Conservation (phyloP, 1,140 invertebrate species). For the Drosophila willistoni region DNA sequence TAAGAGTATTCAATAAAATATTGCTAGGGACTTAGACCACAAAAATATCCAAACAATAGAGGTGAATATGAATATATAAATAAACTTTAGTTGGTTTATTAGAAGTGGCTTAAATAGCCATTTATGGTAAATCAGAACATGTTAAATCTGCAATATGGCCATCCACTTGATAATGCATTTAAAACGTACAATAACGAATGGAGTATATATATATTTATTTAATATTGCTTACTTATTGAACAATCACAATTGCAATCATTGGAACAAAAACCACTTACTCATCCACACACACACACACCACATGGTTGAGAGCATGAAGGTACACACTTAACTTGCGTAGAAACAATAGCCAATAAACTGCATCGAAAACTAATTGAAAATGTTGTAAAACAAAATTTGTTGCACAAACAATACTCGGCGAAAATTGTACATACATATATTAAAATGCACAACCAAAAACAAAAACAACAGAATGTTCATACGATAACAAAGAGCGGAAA, state of each 20-base stretch:
- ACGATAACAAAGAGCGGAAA: background rate
- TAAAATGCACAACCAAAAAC: slow-evolving; percentile 54
- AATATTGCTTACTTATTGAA: slow-evolving; percentile 52
- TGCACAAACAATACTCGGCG: slow-evolving; percentile 50
- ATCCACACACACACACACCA: slow-evolving; percentile 1
- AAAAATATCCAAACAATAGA: too few species aligned
- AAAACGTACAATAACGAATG: background rate
- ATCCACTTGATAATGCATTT: slow-evolving; percentile 22
- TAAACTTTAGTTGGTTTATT: background rate
- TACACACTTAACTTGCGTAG: slow-evolving; percentile 64
- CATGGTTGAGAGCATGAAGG: slow-evolving; percentile 27
- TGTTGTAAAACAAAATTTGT: slow-evolving; percentile 71
- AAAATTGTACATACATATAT: slow-evolving; percentile 54
- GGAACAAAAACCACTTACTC: slow-evolving; percentile 29
- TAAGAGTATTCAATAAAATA: too few species aligned
- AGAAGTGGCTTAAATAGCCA: background rate
- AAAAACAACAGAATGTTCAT: slow-evolving; percentile 19
- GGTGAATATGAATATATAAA: background rate
- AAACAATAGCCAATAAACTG: slow-evolving; percentile 80
- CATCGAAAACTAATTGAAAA: slow-evolving; percentile 75
- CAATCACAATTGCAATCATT: slow-evolving; percentile 37
- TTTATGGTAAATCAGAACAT: background rate
- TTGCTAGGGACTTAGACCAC: too few species aligned
- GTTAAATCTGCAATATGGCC: background rate
- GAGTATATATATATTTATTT: slow-evolving; percentile 30